Conservation (phyloP, 2,113 vertebrate genomes). For the Eurystomus gularis region DNA sequence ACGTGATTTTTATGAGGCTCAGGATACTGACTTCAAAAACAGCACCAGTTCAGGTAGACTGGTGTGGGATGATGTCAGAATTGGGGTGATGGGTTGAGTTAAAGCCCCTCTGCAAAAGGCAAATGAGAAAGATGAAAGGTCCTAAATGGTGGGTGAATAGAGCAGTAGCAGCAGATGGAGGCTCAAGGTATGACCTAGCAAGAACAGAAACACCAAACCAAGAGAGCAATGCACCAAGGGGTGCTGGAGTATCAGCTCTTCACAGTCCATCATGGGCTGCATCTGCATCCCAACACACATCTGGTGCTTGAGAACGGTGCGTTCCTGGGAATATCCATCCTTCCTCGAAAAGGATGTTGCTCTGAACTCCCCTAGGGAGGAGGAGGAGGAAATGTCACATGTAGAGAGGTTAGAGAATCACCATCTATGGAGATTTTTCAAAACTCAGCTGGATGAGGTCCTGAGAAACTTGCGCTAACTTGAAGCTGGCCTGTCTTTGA, state of each 20-base stretch:
- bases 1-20: background rate
- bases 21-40: background rate
- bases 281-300: background rate
- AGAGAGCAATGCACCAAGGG: too few relatives aligned
- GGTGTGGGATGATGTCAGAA: background rate
- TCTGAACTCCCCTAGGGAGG: background rate
- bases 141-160: background rate
- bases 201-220: background rate
- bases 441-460: too few relatives aligned
- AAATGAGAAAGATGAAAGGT: background rate
- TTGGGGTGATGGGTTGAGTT: background rate
- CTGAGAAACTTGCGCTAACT: background rate
- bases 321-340: background rate
- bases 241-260: background rate
- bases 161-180: background rate
- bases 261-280: accelerated
- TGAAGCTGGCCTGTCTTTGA: background rate
- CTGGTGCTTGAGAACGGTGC: background rate
- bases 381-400: background rate
- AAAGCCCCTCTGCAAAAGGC: background rate
- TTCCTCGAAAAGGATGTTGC: background rate
- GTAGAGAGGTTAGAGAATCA: background rate
- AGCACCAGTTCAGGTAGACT: background rate
- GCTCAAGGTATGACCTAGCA: background rate
- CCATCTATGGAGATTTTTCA: background rate